Conservation (phyloP, 2,113 vertebrate genomes). For the Xyliphius kryptos region DNA sequence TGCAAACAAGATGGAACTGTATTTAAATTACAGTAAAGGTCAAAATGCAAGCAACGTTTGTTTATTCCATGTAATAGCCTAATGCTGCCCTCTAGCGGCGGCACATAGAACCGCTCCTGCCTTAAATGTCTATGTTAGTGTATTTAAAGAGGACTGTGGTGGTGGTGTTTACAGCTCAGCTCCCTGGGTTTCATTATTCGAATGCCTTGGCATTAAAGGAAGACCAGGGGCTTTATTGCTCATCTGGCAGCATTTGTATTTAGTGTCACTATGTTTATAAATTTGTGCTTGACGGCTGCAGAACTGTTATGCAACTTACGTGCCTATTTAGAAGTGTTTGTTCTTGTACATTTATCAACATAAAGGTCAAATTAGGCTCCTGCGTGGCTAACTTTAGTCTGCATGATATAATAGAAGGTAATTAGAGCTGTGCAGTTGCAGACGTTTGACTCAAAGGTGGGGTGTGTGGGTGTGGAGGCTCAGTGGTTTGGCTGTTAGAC, state of each 20-base stretch:
- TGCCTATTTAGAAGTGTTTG: background rate
- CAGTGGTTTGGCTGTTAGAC: too few relatives aligned
- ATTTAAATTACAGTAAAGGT: background rate
- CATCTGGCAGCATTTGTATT: background rate
- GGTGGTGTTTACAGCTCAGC: conserved; percentile 5
- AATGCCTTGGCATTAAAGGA: conserved; percentile 29
- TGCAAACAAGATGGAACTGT: too few relatives aligned
- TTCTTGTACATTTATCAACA: conserved; percentile 1
- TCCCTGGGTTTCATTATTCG: background rate
- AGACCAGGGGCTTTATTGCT: background rate
- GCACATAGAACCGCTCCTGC: background rate
- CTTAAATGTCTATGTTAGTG: conserved; percentile 20
- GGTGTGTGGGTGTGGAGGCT: too few relatives aligned
- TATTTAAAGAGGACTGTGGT: background rate
- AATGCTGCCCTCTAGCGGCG: conserved; percentile 24
- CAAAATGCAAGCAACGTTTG: background rate
- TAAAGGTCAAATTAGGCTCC: too few relatives aligned
- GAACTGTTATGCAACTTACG: conserved; percentile 10
- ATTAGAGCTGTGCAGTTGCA: too few relatives aligned
- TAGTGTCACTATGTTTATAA: conserved; percentile 15
- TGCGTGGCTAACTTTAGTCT: too few relatives aligned
- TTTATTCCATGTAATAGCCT: background rate
- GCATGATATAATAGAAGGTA: too few relatives aligned
- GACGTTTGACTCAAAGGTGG: too few relatives aligned
- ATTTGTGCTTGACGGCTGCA: background rate